A percentile compares a stretch with the other conserved stretches of the same genome.
These are phyloP conservation scores for Coccyzus lansbergi DNA, from an alignment of 2,797 vertebrate species.

Conservation along the genomic window DNA sequence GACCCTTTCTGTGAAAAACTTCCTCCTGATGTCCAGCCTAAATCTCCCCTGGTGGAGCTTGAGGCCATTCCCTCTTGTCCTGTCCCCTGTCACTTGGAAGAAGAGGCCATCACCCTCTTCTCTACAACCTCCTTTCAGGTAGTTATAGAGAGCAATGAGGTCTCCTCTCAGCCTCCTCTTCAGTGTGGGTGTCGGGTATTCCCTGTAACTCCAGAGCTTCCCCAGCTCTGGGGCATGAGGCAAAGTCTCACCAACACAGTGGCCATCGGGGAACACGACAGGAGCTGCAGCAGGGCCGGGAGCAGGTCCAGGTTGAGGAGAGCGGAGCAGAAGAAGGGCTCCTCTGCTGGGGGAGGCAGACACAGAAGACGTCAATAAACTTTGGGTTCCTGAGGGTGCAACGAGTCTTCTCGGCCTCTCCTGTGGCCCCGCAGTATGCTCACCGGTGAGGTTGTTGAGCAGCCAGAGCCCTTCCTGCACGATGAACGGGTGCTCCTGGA, in stretches of 20 bases:
- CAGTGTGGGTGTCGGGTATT: accelerated
- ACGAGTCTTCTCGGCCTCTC: not conserved
- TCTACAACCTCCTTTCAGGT: no score
- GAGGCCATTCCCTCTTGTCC: no score
- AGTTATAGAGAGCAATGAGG: no score
- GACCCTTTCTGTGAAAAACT: no score
- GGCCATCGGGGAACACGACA: constrained; percentile 84
- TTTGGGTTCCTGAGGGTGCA: accelerated
- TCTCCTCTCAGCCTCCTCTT: no score
- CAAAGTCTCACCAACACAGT: constrained; percentile 82
- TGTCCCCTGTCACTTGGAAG: no score
- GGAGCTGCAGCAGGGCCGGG: constrained; percentile 85
- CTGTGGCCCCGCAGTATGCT: accelerated
- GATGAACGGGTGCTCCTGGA: constrained; percentile 82
- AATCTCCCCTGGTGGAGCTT: no score
- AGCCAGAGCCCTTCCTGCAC: constrained; percentile 89
- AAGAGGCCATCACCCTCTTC: no score
- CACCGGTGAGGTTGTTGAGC: constrained; percentile 96
- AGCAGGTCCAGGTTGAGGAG: constrained; percentile 85
- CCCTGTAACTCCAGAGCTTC: accelerated
- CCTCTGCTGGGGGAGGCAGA: constrained; percentile 75
- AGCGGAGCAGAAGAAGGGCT: constrained; percentile 80
- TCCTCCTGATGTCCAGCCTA: no score
- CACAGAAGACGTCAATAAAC: not conserved
- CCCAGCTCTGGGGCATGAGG: accelerated